These are phyloP conservation scores for Lasioglossum vierecki DNA, from an alignment of 2,888 invertebrate species.

Conservation along the genomic window DNA sequence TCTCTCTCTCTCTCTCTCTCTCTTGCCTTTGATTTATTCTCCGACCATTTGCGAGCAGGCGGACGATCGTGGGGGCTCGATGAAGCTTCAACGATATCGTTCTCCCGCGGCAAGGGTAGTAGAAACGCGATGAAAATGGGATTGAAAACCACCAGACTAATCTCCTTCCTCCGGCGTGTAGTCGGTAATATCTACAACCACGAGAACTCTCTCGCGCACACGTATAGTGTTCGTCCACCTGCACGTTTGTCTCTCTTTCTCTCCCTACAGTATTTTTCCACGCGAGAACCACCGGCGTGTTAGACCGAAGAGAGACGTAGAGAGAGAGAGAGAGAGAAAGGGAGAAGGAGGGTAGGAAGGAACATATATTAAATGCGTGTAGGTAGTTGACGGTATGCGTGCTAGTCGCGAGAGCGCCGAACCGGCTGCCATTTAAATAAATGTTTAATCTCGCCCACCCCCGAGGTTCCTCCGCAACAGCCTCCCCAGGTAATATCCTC, in stretches of 20 bases:
- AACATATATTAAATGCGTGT: conserved; percentile 70
- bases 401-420: conserved; percentile 68
- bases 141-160: conserved; percentile 83
- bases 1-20: neutral
- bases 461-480: conserved; percentile 30
- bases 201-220: conserved; percentile 37
- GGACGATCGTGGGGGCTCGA: conserved; percentile 53
- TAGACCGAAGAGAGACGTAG: neutral
- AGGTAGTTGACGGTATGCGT: conserved; percentile 67
- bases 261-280: conserved; percentile 54
- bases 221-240: conserved; percentile 50
- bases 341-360: conserved; percentile 3
- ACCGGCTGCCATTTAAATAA: conserved; percentile 83
- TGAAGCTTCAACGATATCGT: conserved; percentile 72
- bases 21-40: conserved; percentile 76
- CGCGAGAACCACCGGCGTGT: conserved; percentile 26
- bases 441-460: conserved; percentile 83
- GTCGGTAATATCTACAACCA: conserved; percentile 67
- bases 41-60: conserved; percentile 66
- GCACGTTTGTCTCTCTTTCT: conserved; percentile 51
- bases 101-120: conserved; percentile 56
- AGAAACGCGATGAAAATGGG: conserved; percentile 82
- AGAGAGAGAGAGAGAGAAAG: neutral
- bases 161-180: conserved; percentile 72
- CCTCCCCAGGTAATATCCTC: conserved; percentile 60